Conservation (phyloP, 2,113 vertebrate genomes). For the Semnornis frantzii region DNA sequence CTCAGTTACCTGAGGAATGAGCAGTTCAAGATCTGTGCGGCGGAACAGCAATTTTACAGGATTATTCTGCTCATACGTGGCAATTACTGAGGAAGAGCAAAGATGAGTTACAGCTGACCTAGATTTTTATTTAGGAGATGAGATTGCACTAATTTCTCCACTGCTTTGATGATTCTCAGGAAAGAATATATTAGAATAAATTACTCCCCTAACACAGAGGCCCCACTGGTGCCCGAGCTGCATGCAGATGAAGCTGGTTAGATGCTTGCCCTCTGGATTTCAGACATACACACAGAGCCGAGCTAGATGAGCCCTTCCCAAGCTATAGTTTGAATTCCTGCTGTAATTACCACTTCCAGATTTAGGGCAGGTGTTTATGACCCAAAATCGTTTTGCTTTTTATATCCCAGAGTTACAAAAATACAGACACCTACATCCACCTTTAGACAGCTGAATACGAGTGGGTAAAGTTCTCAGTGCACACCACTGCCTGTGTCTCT, state of each 20-base stretch:
- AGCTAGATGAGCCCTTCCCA: neutral
- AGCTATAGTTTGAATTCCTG: conserved; percentile 13
- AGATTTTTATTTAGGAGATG: conserved; percentile 59
- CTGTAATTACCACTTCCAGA: conserved; percentile 39
- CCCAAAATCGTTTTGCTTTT: conserved; percentile 33
- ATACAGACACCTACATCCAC: conserved; percentile 29
- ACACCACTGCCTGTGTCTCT: neutral
- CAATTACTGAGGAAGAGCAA: conserved; percentile 47
- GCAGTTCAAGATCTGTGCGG: neutral
- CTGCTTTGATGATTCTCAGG: conserved; percentile 56
- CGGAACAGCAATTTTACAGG: conserved; percentile 16
- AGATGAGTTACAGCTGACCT: conserved; percentile 36
- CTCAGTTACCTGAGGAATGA: neutral
- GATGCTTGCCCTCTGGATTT: conserved; percentile 7
- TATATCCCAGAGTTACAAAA: conserved; percentile 6
- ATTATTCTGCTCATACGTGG: conserved; percentile 60
- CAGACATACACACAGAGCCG: neutral
- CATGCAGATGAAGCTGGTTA: conserved; percentile 6
- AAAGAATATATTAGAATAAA: conserved; percentile 55
- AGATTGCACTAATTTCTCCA: conserved; percentile 53
- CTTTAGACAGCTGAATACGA: conserved; percentile 13
- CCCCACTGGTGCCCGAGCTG: neutral
- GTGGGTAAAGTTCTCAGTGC: neutral
- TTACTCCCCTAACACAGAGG: conserved; percentile 44
- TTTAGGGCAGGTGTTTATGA: conserved; percentile 30